Evolutionary conservation across 64 coral and sea anemone species (phyloP), one percentile per base, ranked within the genome.

Genomic region (Actinia equina): DNA sequence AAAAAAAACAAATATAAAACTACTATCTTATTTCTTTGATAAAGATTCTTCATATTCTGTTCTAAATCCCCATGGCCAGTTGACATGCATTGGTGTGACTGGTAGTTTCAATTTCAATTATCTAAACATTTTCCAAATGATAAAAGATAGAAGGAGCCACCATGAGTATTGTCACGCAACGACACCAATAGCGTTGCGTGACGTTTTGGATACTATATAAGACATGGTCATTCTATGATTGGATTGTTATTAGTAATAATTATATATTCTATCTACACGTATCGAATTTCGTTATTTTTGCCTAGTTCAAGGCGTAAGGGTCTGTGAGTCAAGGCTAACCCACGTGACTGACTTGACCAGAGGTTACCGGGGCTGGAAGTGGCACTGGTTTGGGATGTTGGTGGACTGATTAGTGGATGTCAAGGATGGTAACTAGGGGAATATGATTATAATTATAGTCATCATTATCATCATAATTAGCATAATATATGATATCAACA

Each of bases 251-350:
- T 57, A 57, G 10, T 57, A 30, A 41, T 15, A 74, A 4, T 4
- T 41, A 7, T 74, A 74, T 74, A 30, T 74, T 8, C 8, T 74
- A 74, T 87, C 84, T 74, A 96, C 23, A 96, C 88, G 84, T 92
- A 96, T 81, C 94, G 84, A 52, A 96, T 96, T 91, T 96, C 88
- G 52, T 96, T 96, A 88, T 87, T 93, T 43, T 96, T 84, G 42
- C 77, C 92, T 3, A 96, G 58, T 57, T 83, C 88, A 9, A 96
- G 59, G n/a, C 94, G 88, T 17, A 84, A 63, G 1, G 94, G 94
- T 85, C 94, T 90, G 44, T 89, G 89, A 4, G 88, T 59, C 86
- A 89, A 56, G 2, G 79, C n/a, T 1, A 49, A 83, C 83, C 94
- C 88, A 82, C 91, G 91, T 37, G 91, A 83, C 57, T 85, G 49